Conservation (phyloP, 2,888 invertebrate genomes). For the Euspilapteryx auroguttella region DNA sequence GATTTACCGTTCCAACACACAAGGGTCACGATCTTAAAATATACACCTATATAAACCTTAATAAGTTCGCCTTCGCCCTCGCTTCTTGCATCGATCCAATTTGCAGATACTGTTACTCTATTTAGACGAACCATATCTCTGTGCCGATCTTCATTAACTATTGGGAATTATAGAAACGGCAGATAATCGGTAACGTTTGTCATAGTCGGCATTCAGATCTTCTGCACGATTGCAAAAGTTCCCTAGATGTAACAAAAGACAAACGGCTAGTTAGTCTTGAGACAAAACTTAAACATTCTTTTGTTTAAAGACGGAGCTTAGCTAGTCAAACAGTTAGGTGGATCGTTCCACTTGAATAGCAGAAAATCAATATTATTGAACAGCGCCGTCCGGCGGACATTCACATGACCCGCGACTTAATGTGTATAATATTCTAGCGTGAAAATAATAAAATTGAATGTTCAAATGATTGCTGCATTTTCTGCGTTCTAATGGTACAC, state of each 20-base stretch:
- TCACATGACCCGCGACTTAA: slow-evolving; percentile 1
- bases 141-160: slow-evolving; percentile 21
- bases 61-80: too few species aligned
- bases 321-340: too few species aligned
- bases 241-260: too few species aligned
- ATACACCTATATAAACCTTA: slow-evolving; percentile 41
- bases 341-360: slow-evolving; percentile 7
- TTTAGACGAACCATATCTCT: slow-evolving; percentile 21
- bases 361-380: slow-evolving; percentile 21
- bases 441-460: too few species aligned
- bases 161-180: slow-evolving; percentile 3
- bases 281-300: too few species aligned
- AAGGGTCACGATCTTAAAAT: slow-evolving; percentile 39
- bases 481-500: too few species aligned
- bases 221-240: too few species aligned
- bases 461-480: too few species aligned
- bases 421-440: too few species aligned
- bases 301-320: too few species aligned
- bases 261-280: too few species aligned
- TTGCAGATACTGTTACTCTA: slow-evolving; percentile 16
- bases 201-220: too few species aligned
- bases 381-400: slow-evolving; percentile 11
- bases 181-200: slow-evolving; percentile 8
- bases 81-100: slow-evolving; percentile 19
- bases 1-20: slow-evolving; percentile 24